A percentile compares a stretch with the other conserved stretches of the same genome.
These are phyloP conservation scores for Hestina assimilis DNA, from an alignment of 1,140 invertebrate species.

Conservation along the genomic window DNA sequence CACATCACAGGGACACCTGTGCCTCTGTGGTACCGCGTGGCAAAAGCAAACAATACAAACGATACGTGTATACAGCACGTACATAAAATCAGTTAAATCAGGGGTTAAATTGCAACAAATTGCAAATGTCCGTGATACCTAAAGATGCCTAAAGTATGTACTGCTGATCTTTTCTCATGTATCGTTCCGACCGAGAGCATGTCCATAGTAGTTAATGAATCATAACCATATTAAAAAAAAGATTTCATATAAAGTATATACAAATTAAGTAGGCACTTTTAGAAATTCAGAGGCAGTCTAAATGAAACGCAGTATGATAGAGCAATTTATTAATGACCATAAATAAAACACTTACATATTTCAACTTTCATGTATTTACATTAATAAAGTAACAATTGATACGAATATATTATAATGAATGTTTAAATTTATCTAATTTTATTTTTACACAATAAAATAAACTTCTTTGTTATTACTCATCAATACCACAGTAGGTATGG, in stretches of 20 bases:
- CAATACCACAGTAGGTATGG: no score
- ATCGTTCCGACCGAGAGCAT: background rate
- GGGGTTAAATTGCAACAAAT: background rate
- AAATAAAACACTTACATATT: no score
- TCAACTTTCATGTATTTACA: no score
- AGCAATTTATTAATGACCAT: no score
- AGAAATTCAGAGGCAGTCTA: no score
- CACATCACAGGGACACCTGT: slow-evolving; percentile 36
- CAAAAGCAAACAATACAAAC: slow-evolving; percentile 5
- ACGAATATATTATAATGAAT: no score
- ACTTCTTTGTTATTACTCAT: no score
- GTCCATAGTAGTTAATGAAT: background rate
- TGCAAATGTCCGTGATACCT: background rate
- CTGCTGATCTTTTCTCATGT: background rate
- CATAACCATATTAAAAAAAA: background rate
- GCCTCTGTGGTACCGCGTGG: slow-evolving; percentile 11
- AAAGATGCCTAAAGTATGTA: background rate
- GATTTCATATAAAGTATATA: background rate
- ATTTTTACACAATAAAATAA: no score
- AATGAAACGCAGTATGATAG: no score
- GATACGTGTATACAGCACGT: background rate
- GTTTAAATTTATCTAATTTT: no score
- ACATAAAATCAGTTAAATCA: background rate
- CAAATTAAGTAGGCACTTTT: background rate
- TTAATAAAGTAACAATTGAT: no score